Base-by-base conservation (phyloP, 2,888 invertebrate genomes). In the Plebejus argus region DNA sequence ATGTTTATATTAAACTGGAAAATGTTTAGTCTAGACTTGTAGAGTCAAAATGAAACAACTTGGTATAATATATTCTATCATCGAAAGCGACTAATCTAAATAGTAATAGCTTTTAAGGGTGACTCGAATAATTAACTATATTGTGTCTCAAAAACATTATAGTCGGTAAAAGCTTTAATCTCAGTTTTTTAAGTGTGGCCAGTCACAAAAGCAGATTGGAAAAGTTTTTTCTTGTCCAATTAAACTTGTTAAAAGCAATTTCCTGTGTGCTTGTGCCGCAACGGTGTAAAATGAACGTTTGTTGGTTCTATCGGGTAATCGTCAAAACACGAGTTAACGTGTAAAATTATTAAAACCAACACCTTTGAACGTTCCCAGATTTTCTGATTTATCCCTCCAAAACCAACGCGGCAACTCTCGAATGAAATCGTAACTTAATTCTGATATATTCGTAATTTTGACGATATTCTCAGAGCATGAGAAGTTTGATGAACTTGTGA, bases 141-240 rank as follows among this genome's bases (percentile, higher is more conserved):
- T 66, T 83, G 83, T 84, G 83, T 82, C 79, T 83, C 81, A 84
- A 86, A 87, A 85, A 85, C 84, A 87, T 85, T 84, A 81, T 82
- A 82, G 81, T 85, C 89, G 86, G 86, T 88, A 88, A 87, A 84
- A 83, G 85, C 83, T 90, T 91, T 89, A 89, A 90, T 90, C 88
- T 88, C 85, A 80, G 83, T 84, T 85, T 88, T 89, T 87, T 87
- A 89, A 89, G 88, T 87, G 85, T 84, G 84, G 83, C 85, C 86
- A 88, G 89, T 89, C 87, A 91, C 89, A 91, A 91, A 90, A 88
- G 91, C 88, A 91, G 90, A 92, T 92, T 92, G 92, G 91, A 91
- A 92, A 92, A 92, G 89, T 91, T 92, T 90, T 92, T 91, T 91
- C 91, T 92, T 91, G 86, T 90, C 90, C 91, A 92, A 92, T 92